These are phyloP conservation scores for Agrochola lychnidis DNA, from an alignment of 2,888 invertebrate species.

Conservation along the genomic window DNA sequence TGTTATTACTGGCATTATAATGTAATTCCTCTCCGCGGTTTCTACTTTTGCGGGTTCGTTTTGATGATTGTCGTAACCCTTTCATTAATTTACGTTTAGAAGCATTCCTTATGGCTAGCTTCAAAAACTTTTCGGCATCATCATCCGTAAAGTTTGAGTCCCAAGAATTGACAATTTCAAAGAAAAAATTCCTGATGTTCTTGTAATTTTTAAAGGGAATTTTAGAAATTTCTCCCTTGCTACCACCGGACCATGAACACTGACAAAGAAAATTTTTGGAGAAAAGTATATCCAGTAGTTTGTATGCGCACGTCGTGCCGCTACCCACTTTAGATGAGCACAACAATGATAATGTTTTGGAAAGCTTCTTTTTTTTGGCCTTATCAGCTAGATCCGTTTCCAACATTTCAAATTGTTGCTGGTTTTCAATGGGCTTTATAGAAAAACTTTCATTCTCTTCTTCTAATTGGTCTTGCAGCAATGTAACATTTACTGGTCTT, in stretches of 20 bases:
- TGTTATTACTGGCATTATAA: slow-evolving; percentile 17
- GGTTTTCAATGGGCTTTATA: slow-evolving; percentile 27
- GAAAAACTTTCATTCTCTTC: slow-evolving; percentile 23
- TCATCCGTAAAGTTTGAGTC: slow-evolving; percentile 24
- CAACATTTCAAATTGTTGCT: slow-evolving; percentile 30
- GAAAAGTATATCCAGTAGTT: slow-evolving; percentile 27
- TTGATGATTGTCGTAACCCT: slow-evolving; percentile 36
- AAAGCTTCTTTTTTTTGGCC: slow-evolving; percentile 27
- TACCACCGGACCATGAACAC: slow-evolving; percentile 43
- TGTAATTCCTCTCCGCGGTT: slow-evolving; percentile 23
- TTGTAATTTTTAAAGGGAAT: slow-evolving; percentile 37
- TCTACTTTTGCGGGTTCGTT: slow-evolving; percentile 26
- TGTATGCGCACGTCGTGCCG: slow-evolving; percentile 30
- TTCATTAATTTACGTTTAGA: slow-evolving; percentile 28
- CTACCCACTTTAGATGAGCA: slow-evolving; percentile 27
- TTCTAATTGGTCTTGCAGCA: slow-evolving; percentile 32
- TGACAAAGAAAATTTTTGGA: slow-evolving; percentile 30
- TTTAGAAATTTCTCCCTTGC: slow-evolving; percentile 33
- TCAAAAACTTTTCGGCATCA: slow-evolving; percentile 29
- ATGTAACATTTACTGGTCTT: slow-evolving; percentile 30
- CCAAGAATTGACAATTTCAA: slow-evolving; percentile 30
- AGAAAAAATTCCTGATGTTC: slow-evolving; percentile 13
- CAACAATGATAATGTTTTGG: slow-evolving; percentile 20
- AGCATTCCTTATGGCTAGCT: slow-evolving; percentile 23
- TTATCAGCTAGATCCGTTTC: slow-evolving; percentile 26